phyloP scores from a whole-genome alignment of 2,113 vertebrate species.

The Sphaerodactylus townsendi region DNA sequence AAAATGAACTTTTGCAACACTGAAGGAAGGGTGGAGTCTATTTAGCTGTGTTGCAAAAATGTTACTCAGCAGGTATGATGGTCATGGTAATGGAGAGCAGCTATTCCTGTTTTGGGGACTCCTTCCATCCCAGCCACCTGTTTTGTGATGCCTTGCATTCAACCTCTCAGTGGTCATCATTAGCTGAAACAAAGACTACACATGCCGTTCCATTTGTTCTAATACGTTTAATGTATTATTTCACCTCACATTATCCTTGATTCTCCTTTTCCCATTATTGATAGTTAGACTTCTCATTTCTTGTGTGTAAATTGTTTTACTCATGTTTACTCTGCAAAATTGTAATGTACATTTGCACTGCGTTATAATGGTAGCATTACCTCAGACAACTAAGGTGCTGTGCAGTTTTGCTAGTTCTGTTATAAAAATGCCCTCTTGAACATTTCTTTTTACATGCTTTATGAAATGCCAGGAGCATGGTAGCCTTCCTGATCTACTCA shows the following conservation, averaged over 20 bases:
- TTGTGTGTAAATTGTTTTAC: neutral
- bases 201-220: neutral
- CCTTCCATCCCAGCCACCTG: neutral
- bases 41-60: neutral
- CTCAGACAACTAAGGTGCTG: too few relatives aligned
- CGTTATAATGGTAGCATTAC: too few relatives aligned
- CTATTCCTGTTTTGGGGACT: neutral
- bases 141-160: neutral
- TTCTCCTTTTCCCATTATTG: neutral
- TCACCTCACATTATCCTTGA: neutral
- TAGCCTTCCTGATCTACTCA: too few relatives aligned
- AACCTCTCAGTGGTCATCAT: neutral
- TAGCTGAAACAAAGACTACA: neutral
- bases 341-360: too few relatives aligned
- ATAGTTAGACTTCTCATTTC: neutral
- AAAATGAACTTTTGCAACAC: neutral
- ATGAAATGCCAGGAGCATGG: too few relatives aligned
- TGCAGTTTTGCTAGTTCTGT: too few relatives aligned
- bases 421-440: too few relatives aligned
- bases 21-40: neutral
- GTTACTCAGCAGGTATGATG: neutral
- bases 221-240: neutral
- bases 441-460: too few relatives aligned
- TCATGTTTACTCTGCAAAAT: neutral
- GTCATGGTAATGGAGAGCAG: neutral